Conservation (phyloP, 2,113 vertebrate genomes). For the Pseudopodoces humilis region DNA sequence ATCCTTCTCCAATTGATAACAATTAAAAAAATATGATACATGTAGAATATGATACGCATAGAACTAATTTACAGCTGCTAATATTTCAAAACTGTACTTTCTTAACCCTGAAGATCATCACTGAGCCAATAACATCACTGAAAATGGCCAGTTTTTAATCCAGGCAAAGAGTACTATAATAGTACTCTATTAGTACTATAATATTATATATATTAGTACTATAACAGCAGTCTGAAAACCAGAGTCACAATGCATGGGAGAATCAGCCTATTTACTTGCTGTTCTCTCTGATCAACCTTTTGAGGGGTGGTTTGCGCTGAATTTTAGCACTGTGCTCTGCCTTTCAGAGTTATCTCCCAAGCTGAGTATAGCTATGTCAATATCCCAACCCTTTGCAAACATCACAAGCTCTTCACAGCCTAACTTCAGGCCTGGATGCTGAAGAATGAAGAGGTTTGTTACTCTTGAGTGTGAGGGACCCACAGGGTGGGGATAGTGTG, state of each 20-base stretch:
- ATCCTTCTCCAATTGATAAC: not conserved
- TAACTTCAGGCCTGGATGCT: not conserved
- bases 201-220: not conserved
- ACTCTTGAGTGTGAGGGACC: not conserved
- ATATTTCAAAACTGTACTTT: not conserved
- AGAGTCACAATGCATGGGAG: not conserved
- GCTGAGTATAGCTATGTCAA: not conserved
- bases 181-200: not conserved
- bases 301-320: not conserved
- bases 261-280: not conserved
- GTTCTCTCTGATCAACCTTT: not conserved
- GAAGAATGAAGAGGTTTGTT: not conserved
- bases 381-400: not conserved
- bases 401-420: not conserved
- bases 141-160: not conserved
- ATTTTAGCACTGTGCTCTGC: not conserved
- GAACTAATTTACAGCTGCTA: not conserved
- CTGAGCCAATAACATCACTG: not conserved
- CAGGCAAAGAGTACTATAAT: not conserved
- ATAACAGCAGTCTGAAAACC: not conserved
- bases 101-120: not conserved
- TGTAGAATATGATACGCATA: not conserved
- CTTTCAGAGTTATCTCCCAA: not conserved
- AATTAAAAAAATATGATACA: not conserved
- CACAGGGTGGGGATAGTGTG: fast-evolving